Base-by-base conservation (phyloP, 2,888 invertebrate genomes). In the Apotomis betuletana region DNA sequence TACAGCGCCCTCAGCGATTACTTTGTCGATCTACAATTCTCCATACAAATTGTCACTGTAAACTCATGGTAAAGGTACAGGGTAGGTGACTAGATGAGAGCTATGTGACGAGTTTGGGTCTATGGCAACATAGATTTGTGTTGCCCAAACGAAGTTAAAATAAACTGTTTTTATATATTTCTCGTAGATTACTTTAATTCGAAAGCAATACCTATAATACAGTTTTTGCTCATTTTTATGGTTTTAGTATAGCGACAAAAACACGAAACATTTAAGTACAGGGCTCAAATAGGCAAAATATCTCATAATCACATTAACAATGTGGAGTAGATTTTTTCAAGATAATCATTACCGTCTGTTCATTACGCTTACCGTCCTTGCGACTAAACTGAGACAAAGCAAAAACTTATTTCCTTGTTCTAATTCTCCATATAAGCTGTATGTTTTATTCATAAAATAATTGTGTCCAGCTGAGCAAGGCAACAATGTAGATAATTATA, bases 391-490 rank as follows among this genome's bases (percentile, higher is more conserved):
- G 55, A 68, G 60, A 70, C 69, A 73, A 74, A 69, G 74, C 68
- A 73, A 67, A 73, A 75, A 75, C 70, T 41, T 57, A 65, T 73
- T 68, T 70, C 65, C 59, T 73, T 51, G 70, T 70, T 73, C 69
- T 71, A 67, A 67, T 69, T 63, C 62, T 65, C 69, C 71, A 69
- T 69, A 70, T 69, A 64, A 62, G 67, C 62, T 59, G 62, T 59
- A 74, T 74, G 69, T 74, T 61, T 72, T 62, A 71, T 72, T 74
- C 59, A 69, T 74, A 60, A 63, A 71, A 72, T 71, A 70, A 74
- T 67, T 54, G 62, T 52, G 62, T 61, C 67, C 38, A 73, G 72
- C 59, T 44, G 58, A 64, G 44, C 52, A 57, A 67, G 55, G 61
- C 41, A 61, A 58, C 65, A 60, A 68, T 65, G 54, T 54, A 68